These are phyloP conservation scores for Hypomesus transpacificus DNA, from an alignment of 2,113 vertebrate species.

Conservation along the genomic window DNA sequence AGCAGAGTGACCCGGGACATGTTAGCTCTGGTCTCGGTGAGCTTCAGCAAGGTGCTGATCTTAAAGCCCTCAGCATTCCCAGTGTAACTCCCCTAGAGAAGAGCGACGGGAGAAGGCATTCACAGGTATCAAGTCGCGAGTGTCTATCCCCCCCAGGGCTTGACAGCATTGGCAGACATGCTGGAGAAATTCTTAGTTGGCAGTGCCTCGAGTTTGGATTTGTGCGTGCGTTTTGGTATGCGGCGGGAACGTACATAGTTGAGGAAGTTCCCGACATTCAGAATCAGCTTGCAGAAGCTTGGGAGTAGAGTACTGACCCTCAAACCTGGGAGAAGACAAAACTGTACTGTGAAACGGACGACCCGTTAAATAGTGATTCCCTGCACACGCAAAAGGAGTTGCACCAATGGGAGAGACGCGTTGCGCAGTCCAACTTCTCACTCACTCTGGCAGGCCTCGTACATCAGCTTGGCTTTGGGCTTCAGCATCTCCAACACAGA, in stretches of 20 bases:
- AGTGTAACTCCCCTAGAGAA: slow-evolving; percentile 84
- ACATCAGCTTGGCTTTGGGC: slow-evolving; percentile 77
- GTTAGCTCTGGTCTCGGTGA: slow-evolving; percentile 92
- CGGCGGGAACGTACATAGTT: slow-evolving; percentile 81
- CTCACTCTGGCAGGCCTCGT: slow-evolving; percentile 79
- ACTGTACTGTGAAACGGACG: too few species aligned
- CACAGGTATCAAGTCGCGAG: too few species aligned
- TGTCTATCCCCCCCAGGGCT: too few species aligned
- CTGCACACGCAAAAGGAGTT: too few species aligned
- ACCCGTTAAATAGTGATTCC: background rate
- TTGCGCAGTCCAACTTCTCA: slow-evolving; percentile 5
- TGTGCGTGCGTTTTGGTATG: background rate
- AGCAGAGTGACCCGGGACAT: slow-evolving; percentile 87
- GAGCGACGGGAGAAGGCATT: background rate
- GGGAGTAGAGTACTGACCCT: slow-evolving; percentile 77
- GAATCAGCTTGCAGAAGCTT: slow-evolving; percentile 84
- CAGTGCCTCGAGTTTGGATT: background rate
- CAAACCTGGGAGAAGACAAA: slow-evolving; percentile 69
- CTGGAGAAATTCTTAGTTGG: too few species aligned
- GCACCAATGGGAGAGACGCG: too few species aligned
- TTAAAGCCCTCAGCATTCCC: slow-evolving; percentile 90
- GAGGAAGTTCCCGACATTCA: slow-evolving; percentile 91
- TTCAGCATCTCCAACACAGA: slow-evolving; percentile 76
- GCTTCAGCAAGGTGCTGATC: slow-evolving; percentile 86
- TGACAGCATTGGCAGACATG: too few species aligned